phyloP scores from a whole-genome alignment of 30 jellyfish, hydroid and myxozoan species.

The Aurelia coerulea region DNA sequence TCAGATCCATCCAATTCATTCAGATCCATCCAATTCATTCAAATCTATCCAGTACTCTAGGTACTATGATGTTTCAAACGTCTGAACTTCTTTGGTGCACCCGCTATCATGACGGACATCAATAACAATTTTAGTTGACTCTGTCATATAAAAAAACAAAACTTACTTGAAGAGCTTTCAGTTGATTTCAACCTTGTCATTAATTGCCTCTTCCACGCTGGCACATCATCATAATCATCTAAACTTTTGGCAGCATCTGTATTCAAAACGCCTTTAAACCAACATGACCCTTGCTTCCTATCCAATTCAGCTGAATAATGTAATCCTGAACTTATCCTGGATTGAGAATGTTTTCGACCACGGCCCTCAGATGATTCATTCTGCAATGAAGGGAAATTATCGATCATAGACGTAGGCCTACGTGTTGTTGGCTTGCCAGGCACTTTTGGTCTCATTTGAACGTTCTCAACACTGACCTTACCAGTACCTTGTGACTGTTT shows the following conservation, averaged over 20 bases:
- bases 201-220: constrained; percentile 68
- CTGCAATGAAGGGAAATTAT: background rate
- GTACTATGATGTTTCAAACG: too few relatives aligned
- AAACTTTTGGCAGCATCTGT: constrained; percentile 18
- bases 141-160: too few relatives aligned
- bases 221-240: constrained; percentile 64
- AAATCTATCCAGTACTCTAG: too few relatives aligned
- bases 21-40: too few relatives aligned
- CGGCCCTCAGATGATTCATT: background rate
- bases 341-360: background rate
- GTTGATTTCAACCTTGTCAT: constrained; percentile 54
- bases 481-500: too few relatives aligned
- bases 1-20: too few relatives aligned
- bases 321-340: constrained; percentile 23
- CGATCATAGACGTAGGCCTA: constrained; percentile 66
- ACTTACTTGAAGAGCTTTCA: constrained; percentile 1
- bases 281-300: constrained; percentile 54
- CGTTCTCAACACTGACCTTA: background rate
- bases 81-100: too few relatives aligned
- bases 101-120: too few relatives aligned
- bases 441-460: constrained; percentile 22
- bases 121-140: too few relatives aligned
- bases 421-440: constrained; percentile 7
- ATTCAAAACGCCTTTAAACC: constrained; percentile 68
- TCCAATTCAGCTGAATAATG: constrained; percentile 50